Evolutionary conservation across 2,888 invertebrate species (phyloP).

Genomic region (Patella caerulea): DNA sequence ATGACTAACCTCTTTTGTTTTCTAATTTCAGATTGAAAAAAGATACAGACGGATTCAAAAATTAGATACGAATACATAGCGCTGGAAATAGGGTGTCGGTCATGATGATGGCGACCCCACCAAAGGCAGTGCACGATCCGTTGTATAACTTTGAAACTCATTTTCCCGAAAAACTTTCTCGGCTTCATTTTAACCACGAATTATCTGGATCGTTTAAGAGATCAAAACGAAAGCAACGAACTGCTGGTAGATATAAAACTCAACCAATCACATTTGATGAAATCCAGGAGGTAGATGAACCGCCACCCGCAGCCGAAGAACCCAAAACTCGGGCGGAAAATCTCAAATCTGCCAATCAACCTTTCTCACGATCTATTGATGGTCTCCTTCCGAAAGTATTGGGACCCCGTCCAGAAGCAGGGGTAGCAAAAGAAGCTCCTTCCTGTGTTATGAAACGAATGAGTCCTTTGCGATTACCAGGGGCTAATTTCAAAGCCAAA

Average conservation of each 20-base stretch:
- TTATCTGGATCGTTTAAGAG: conserved; percentile 74
- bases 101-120: conserved; percentile 21
- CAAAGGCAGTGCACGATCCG: conserved; percentile 57
- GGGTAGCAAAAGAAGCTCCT: conserved; percentile 1
- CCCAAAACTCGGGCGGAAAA: conserved; percentile 49
- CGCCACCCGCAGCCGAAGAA: conserved; percentile 69
- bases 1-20: too few relatives aligned
- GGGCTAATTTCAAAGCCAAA: conserved; percentile 27
- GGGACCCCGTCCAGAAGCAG: conserved; percentile 7
- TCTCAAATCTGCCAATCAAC: conserved; percentile 59
- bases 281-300: conserved; percentile 82
- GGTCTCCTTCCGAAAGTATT: conserved; percentile 58
- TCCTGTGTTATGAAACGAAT: conserved; percentile 7
- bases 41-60: too few relatives aligned
- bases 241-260: conserved; percentile 76
- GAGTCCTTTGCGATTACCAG: conserved; percentile 34
- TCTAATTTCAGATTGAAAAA: too few relatives aligned
- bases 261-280: conserved; percentile 84
- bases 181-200: conserved; percentile 73
- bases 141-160: conserved; percentile 77
- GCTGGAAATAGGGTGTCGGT: too few relatives aligned
- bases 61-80: too few relatives aligned
- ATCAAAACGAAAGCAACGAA: conserved; percentile 74
- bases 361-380: conserved; percentile 69
- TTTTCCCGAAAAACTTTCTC: conserved; percentile 80